Percentiles rank a stretch among this genome's conserved stretches.
Evolutionary conservation across 1,140 invertebrate genomes (phyloP).

Genomic region (Brachionus angularis): DNA sequence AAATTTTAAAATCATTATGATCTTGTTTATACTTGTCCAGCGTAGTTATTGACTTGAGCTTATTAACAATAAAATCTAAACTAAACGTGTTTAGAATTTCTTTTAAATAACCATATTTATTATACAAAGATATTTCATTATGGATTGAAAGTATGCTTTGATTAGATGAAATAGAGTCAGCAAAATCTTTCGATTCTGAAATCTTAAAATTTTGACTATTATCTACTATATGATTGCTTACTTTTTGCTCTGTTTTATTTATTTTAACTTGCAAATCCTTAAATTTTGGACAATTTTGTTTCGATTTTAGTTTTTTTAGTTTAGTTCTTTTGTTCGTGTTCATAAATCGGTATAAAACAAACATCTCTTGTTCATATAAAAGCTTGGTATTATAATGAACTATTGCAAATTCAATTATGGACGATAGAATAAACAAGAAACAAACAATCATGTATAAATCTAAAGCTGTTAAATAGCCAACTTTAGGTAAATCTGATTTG

Average conservation of each 20-base stretch:
- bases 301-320: too few species aligned
- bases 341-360: conserved; percentile 1
- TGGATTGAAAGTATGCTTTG: too few species aligned
- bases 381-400: conserved; percentile 86
- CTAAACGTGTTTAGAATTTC: conserved; percentile 45
- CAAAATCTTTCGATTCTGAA: too few species aligned
- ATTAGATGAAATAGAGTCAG: too few species aligned
- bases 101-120: conserved; percentile 43
- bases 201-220: too few species aligned
- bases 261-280: too few species aligned
- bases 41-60: conserved; percentile 51
- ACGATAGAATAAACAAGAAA: conserved; percentile 87
- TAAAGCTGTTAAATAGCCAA: conserved; percentile 76
- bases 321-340: too few species aligned
- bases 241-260: too few species aligned
- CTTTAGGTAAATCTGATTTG: conserved; percentile 62
- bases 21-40: conserved; percentile 46
- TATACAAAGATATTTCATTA: conserved; percentile 1
- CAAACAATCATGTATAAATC: conserved; percentile 89
- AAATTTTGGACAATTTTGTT: too few species aligned
- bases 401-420: conserved; percentile 82
- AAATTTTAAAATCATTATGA: conserved; percentile 45
- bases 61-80: conserved; percentile 49
- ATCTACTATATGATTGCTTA: too few species aligned
- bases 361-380: conserved; percentile 21